Evolutionary conservation across 2,888 invertebrate species (phyloP).

Genomic region (Pheosia tremula): DNA sequence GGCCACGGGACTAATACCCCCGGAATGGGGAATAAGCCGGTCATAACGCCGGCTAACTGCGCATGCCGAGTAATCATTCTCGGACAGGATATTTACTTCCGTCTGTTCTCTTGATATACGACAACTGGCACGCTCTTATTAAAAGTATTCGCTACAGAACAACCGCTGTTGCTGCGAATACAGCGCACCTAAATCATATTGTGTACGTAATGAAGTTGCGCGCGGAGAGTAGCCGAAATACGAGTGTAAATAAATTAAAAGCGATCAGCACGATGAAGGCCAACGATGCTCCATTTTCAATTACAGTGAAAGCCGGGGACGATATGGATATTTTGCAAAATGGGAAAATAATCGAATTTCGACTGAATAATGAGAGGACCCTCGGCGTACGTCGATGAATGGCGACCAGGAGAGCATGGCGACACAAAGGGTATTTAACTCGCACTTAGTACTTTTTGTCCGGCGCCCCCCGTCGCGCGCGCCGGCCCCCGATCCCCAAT

Average conservation of each 20-base stretch:
- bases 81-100: conserved; percentile 79
- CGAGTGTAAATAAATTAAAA: conserved; percentile 68
- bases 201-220: conserved; percentile 41
- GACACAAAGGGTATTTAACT: conserved; percentile 84
- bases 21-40: conserved; percentile 80
- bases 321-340: conserved; percentile 83
- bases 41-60: conserved; percentile 77
- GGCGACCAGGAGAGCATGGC: conserved; percentile 69
- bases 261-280: conserved; percentile 61
- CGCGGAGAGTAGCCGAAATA: conserved; percentile 43
- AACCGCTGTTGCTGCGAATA: conserved; percentile 21
- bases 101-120: conserved; percentile 71
- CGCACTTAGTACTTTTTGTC: conserved; percentile 82
- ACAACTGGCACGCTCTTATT: conserved; percentile 60
- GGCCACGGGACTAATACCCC: conserved; percentile 77
- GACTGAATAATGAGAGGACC: conserved; percentile 82
- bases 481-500: conserved; percentile 49
- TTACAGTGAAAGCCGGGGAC: conserved; percentile 80
- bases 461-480: conserved; percentile 59
- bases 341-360: conserved; percentile 84
- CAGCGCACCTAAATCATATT: conserved; percentile 37
- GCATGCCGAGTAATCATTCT: conserved; percentile 80
- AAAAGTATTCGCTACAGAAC: conserved; percentile 51
- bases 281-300: conserved; percentile 75
- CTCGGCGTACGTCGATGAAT: conserved; percentile 67